Evolutionary conservation across 2,888 invertebrate genomes (phyloP), one percentile per base, ranked within the genome.

Genomic region (Malachius bipustulatus): DNA sequence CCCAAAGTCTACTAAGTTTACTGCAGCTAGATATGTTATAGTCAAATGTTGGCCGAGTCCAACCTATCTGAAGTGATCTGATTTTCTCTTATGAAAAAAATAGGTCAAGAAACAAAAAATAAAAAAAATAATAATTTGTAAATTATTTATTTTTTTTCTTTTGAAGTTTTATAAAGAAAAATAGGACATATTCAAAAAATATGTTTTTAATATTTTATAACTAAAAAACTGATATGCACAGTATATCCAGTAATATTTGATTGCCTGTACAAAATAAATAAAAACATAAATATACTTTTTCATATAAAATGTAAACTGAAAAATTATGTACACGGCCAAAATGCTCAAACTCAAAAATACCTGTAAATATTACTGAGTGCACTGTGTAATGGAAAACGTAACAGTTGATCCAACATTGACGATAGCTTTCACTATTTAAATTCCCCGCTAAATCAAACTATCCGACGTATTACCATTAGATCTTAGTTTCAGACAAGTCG

Each of bases 181-280:
- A 50, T 50, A 50, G 46, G 49, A 50, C 48, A 47, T 49, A 49
- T 49, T 46, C 48, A 49, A 50, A 50, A 50, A 50, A 49, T 50
- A 50, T 50, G 46, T 47, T 45, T 50, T 44, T 40, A 41, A 41
- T 47, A 46, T 45, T 47, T 44, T 44, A 42, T 47, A n/a, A n/a
- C 14, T 12, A 47, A 41, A 39, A 50, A 46, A 19, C n/a, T 19
- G 24, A 8, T 19, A n/a, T 19, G n/a, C 24, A 19, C 6, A 19
- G 24, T 19, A 19, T 8, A 19, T 19, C n/a, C 24, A 19, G 24
- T 19, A 19, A 19, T 19, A 19, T 19, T 19, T 19, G n/a, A 19
- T 8, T 19, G n/a, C n/a, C 6, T 19, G n/a, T 19, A 19, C 6
- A n/a, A 8, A 19, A 19, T 19, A 19, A 19, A 19, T 19, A 19